Conservation (phyloP, 2,797 vertebrate species). For the Mycteria americana region DNA sequence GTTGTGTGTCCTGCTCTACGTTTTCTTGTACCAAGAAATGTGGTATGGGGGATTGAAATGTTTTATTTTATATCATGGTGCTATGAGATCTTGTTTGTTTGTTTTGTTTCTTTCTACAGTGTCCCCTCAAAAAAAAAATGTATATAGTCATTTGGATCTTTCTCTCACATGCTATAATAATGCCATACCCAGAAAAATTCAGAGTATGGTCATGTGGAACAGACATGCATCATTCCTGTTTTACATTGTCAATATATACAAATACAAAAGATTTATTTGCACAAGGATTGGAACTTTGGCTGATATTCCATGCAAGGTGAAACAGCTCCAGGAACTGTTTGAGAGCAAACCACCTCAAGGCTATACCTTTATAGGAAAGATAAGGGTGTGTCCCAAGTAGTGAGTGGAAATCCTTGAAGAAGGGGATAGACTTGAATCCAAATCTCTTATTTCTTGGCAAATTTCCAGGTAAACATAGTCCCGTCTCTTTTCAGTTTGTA, state of each 20-base stretch:
- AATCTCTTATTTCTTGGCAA: background rate
- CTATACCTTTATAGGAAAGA: background rate
- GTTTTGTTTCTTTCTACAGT: background rate
- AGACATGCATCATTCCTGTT: background rate
- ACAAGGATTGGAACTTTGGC: background rate
- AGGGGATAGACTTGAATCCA: background rate
- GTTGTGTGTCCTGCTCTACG: background rate
- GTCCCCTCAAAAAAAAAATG: background rate
- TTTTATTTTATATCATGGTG: background rate
- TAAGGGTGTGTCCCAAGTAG: background rate
- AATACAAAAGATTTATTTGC: background rate
- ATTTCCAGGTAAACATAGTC: background rate
- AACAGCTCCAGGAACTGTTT: background rate
- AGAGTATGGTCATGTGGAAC: background rate
- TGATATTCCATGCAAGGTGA: background rate
- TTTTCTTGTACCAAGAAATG: background rate
- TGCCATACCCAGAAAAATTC: background rate
- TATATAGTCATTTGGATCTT: background rate
- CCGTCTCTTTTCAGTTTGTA: background rate
- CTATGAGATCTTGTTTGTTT: background rate
- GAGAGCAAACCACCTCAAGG: background rate
- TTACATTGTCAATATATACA: background rate
- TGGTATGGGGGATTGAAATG: background rate
- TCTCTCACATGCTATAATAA: background rate
- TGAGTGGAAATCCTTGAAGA: background rate